A percentile compares a stretch with the other conserved stretches of the same genome.
Evolutionary conservation across 2,888 invertebrate species (phyloP).

Genomic region (Folsomia manolachei): DNA sequence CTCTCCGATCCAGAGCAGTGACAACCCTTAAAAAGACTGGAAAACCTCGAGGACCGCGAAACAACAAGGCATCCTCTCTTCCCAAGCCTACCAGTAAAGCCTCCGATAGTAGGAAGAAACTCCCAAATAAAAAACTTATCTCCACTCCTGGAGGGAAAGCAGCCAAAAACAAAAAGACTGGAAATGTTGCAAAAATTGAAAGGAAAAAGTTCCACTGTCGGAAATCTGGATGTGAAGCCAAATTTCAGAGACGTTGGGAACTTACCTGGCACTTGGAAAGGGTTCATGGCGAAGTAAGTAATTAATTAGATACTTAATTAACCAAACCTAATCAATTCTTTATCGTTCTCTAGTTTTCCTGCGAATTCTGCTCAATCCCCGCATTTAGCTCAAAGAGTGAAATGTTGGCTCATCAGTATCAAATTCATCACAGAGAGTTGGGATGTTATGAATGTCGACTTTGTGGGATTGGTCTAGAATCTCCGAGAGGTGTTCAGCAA

Average conservation of each 20-base stretch:
- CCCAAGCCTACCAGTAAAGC: background rate
- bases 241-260: background rate
- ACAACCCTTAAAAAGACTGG: background rate
- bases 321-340: too few relatives aligned
- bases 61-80: background rate
- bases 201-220: background rate
- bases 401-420: background rate
- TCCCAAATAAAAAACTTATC: background rate
- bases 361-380: background rate
- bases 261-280: background rate
- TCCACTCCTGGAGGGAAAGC: background rate
- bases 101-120: too few relatives aligned
- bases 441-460: background rate
- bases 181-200: background rate
- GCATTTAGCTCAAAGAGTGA: background rate
- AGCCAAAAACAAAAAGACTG: background rate
- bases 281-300: background rate
- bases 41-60: background rate
- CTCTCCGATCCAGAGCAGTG: too few relatives aligned
- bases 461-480: background rate
- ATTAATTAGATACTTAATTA: too few relatives aligned
- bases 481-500: background rate
- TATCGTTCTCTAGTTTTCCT: background rate
- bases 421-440: background rate
- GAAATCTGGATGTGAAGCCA: background rate